Percentiles rank a stretch among this genome's conserved stretches.
Conservation (phyloP, 2,797 vertebrate species). For the Bufotes viridis region DNA sequence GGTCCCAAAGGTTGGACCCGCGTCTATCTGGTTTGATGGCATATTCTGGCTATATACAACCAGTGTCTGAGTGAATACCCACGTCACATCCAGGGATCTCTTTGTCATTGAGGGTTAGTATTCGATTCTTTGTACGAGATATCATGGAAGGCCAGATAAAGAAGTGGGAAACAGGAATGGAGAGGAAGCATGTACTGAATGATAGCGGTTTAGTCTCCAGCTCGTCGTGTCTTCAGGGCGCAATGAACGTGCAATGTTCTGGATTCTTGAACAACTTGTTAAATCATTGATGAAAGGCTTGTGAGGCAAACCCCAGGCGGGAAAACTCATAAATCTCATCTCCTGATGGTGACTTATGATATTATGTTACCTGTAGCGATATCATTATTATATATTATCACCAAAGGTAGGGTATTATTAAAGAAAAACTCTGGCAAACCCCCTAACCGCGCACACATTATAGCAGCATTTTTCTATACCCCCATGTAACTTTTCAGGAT, state of each 20-base stretch:
- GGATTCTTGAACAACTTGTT: conserved; percentile 27
- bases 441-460: neutral
- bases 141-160: neutral
- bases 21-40: no score
- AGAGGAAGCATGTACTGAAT: neutral
- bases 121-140: neutral
- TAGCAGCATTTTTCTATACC: neutral
- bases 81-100: neutral
- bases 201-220: neutral
- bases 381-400: neutral
- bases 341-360: neutral
- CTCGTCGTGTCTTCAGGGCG: neutral
- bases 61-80: no score
- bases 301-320: neutral
- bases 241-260: conserved; percentile 18
- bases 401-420: neutral
- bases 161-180: neutral
- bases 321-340: neutral
- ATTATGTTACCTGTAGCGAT: neutral
- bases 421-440: neutral
- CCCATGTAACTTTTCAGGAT: neutral
- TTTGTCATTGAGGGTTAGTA: conserved; percentile 10
- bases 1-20: no score
- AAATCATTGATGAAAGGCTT: conserved; percentile 26
- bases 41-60: neutral